Percentiles rank a stretch among this genome's conserved stretches.
These are phyloP conservation scores for Schizopygopsis malacanthus DNA, from an alignment of 2,797 vertebrate species.

Conservation along the genomic window DNA sequence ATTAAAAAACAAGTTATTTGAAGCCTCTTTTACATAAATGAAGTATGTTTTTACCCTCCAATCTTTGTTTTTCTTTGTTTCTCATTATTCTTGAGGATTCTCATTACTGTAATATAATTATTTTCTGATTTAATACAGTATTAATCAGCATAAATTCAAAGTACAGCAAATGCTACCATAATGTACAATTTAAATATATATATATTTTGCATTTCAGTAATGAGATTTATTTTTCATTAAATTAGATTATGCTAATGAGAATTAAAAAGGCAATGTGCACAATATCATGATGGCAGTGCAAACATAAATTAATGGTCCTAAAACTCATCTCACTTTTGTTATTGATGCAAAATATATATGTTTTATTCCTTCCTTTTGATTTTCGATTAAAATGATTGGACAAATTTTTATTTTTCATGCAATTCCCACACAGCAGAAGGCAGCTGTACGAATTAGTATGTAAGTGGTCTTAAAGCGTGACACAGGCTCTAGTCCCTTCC, in stretches of 20 bases:
- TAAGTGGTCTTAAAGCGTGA: neutral
- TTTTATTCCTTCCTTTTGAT: neutral
- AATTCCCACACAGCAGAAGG: neutral
- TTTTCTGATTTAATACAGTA: neutral
- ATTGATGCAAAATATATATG: neutral
- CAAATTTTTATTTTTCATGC: neutral
- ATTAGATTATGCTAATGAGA: neutral
- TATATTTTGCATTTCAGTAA: neutral
- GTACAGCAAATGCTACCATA: neutral
- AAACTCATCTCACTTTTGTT: neutral
- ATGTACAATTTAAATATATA: conserved; percentile 2
- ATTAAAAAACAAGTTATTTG: neutral
- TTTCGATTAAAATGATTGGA: neutral
- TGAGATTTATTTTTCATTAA: neutral
- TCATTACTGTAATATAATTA: neutral
- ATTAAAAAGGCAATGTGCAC: no score
- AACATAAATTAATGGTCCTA: neutral
- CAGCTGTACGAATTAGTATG: neutral
- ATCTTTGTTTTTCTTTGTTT: neutral
- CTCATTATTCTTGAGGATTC: neutral
- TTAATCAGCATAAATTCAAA: conserved; percentile 1
- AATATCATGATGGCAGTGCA: neutral
- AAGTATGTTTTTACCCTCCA: neutral
- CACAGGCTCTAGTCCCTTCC: neutral
- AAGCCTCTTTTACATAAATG: neutral